These are phyloP conservation scores for Gulo gulo DNA, from an alignment of 2,113 vertebrate genomes.

Conservation along the genomic window DNA sequence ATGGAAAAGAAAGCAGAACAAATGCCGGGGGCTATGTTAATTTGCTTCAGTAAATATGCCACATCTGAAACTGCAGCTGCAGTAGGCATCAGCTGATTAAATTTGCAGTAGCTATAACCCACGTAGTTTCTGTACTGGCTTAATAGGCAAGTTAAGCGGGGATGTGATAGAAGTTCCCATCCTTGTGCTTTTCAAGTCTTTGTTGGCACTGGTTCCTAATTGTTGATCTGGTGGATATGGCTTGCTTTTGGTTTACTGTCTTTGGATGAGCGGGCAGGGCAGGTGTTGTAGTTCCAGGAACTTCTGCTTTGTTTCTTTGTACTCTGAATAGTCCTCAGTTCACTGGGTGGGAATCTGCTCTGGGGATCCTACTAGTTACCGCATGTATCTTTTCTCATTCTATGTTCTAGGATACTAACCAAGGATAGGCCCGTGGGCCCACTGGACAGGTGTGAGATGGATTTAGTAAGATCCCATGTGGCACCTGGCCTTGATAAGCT, in stretches of 20 bases:
- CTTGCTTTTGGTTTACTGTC: neutral
- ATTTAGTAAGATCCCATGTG: neutral
- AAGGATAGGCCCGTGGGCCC: neutral
- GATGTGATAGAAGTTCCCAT: neutral
- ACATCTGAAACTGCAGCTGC: neutral
- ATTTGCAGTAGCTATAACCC: neutral
- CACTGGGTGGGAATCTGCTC: neutral
- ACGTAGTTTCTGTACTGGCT: neutral
- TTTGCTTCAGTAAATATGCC: neutral
- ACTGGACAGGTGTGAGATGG: neutral
- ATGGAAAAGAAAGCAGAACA: neutral
- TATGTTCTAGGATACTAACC: neutral
- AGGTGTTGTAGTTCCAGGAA: neutral
- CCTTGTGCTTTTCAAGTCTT: neutral
- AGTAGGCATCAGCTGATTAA: neutral
- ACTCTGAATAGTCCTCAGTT: neutral
- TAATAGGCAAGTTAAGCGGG: neutral
- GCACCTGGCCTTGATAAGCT: neutral
- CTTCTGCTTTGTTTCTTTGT: neutral
- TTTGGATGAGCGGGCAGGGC: too few relatives aligned
- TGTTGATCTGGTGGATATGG: fast-evolving
- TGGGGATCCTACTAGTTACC: neutral
- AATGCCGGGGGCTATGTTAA: neutral
- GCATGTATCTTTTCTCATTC: neutral
- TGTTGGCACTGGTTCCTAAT: neutral